Percentiles rank a stretch among this genome's conserved stretches.
Evolutionary conservation across 23 tunicate species (phyloP).

Genomic region (Halocynthia roretzi): DNA sequence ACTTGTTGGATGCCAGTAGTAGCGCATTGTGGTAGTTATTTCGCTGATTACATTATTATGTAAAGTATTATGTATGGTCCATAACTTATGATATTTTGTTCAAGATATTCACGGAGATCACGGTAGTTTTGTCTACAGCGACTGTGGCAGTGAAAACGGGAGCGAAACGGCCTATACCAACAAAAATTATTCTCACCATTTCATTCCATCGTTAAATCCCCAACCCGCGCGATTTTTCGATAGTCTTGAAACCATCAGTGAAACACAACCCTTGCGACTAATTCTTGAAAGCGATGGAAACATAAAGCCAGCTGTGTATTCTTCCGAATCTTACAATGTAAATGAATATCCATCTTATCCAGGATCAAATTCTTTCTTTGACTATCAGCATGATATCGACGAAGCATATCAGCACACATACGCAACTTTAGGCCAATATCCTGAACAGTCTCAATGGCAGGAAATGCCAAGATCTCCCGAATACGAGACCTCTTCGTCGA

Average conservation of each 20-base stretch:
- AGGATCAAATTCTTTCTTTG: neutral
- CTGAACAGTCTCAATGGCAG: neutral
- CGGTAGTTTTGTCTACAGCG: slow-evolving; percentile 7
- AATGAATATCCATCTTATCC: slow-evolving; percentile 6
- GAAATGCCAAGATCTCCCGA: neutral
- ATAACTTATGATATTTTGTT: neutral
- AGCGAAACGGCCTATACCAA: neutral
- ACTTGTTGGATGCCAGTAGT: slow-evolving; percentile 73
- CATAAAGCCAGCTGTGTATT: slow-evolving; percentile 3
- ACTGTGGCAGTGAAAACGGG: neutral
- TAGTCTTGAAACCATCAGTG: slow-evolving; percentile 74
- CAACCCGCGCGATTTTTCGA: slow-evolving; percentile 1
- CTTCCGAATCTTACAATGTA: slow-evolving; percentile 2
- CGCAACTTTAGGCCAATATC: neutral
- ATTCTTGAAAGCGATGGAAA: slow-evolving; percentile 19
- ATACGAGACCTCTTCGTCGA: too few species aligned
- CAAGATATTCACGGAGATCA: slow-evolving; percentile 1
- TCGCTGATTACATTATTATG: neutral
- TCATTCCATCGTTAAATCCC: neutral
- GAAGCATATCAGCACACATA: slow-evolving; percentile 2
- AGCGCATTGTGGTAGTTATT: slow-evolving; percentile 22
- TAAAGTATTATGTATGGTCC: neutral
- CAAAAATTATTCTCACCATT: neutral
- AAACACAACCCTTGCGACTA: slow-evolving; percentile 82
- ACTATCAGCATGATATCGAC: slow-evolving; percentile 3